Conservation (phyloP, 2,797 vertebrate species). For the Muscicapa striata region DNA sequence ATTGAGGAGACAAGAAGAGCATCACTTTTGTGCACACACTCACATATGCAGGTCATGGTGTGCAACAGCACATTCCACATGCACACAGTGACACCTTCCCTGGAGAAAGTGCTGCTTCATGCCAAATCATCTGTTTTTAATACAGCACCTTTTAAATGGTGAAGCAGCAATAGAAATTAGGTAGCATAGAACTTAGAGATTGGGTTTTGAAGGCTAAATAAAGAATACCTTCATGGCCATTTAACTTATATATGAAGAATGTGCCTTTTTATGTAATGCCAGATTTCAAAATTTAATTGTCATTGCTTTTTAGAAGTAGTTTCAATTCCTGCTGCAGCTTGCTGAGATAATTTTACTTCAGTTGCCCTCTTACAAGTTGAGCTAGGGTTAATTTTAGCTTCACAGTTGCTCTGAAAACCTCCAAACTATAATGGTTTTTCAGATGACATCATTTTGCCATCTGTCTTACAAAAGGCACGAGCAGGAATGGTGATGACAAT, state of each 20-base stretch:
- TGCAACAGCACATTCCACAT: neutral
- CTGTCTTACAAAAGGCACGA: neutral
- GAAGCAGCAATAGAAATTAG: neutral
- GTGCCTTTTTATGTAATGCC: neutral
- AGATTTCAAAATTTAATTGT: neutral
- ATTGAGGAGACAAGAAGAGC: neutral
- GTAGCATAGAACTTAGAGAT: neutral
- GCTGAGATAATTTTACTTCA: constrained; percentile 11
- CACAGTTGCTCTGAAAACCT: constrained; percentile 43
- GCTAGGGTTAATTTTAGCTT: constrained; percentile 53
- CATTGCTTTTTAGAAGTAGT: neutral
- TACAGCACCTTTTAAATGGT: neutral
- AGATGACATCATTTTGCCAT: constrained; percentile 19
- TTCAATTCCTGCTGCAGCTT: neutral
- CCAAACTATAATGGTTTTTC: neutral
- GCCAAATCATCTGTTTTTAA: neutral
- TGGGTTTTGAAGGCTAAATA: neutral
- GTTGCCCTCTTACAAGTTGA: constrained; percentile 13
- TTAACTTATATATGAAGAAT: neutral
- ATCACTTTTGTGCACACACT: neutral
- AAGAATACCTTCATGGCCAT: neutral
- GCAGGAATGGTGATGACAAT: neutral
- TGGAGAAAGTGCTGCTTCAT: neutral
- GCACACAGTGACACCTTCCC: neutral
- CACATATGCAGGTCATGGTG: neutral